Base-by-base conservation (phyloP, 2,888 invertebrate species). In the Cyrtodaria siliqua region DNA sequence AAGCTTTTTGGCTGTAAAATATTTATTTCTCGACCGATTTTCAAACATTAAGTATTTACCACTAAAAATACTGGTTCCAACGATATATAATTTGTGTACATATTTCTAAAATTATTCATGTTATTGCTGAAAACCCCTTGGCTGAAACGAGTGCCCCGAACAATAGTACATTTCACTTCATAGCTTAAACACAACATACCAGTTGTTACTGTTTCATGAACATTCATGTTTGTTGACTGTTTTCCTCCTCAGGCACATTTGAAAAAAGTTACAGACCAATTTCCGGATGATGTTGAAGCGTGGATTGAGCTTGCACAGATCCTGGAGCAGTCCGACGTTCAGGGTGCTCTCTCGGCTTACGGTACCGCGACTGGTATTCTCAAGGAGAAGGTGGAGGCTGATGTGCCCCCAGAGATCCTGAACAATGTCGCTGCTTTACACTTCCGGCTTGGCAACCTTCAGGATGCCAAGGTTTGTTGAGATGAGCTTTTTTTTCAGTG, bases 231-330 rank as follows among this genome's bases (percentile, higher is more conserved):
- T 16, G 16, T 38, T 38, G 16, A 38, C 18, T 38, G 12, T 71
- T 59, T 47, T 71, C n/a, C 3, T 38, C 59, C 70, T 8, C 77
- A 97, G 92, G 97, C 96, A 87, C 97, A 98, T 93, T 94, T 99
- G 61, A 96, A 97, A 91, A 99, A 99, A 94, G 94, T 94, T 16
- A 98, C 99, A 0, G 98, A 98, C 91, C 97, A 98, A 93, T 98
- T 97, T 92, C 98, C 99, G 0, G 99, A 99, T 87, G 99, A 99
- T 93, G 97, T 99, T 1, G 99, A 99, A 93, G 99, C 99, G 0
- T 99, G 99, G 99, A 99, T 99, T 86, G 99, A 99, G 92, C 94
- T 99, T 82, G 99, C 99, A 0, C 99, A 99, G 94, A 98, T 99
- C 92, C 94, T 99, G 79, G 99, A 99, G 92, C 97, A 98, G 91